A percentile compares a stretch with the other conserved stretches of the same genome.
Conservation (phyloP, 1,140 invertebrate genomes). For the Wiebesia pumilae region DNA sequence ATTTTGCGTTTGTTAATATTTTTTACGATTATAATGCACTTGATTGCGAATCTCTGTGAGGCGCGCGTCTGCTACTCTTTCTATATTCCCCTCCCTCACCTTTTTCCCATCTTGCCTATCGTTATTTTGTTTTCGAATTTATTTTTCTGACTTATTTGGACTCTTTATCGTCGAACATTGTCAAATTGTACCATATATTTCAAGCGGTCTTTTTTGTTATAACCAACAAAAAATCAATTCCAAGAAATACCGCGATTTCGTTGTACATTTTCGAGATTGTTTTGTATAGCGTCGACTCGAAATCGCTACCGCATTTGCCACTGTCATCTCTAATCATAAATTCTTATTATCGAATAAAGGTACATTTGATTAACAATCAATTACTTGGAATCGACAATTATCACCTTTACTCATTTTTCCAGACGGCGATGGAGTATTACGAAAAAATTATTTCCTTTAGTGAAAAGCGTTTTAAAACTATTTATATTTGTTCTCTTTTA, state of each 20-base stretch:
- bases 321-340: slow-evolving; percentile 38
- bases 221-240: slow-evolving; percentile 17
- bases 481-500: slow-evolving; percentile 37
- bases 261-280: slow-evolving; percentile 44
- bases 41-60: slow-evolving; percentile 37
- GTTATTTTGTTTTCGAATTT: slow-evolving; percentile 40
- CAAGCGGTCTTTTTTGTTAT: slow-evolving; percentile 40
- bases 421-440: slow-evolving; percentile 3
- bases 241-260: slow-evolving; percentile 23
- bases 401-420: slow-evolving; percentile 38
- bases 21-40: slow-evolving; percentile 42
- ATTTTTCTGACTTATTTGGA: slow-evolving; percentile 38
- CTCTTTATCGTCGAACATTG: slow-evolving; percentile 20
- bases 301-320: slow-evolving; percentile 35
- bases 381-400: slow-evolving; percentile 32
- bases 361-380: slow-evolving; percentile 48
- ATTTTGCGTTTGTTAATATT: slow-evolving; percentile 46
- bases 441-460: slow-evolving; percentile 13
- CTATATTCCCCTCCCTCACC: neutral
- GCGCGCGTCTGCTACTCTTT: neutral
- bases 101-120: neutral
- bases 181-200: slow-evolving; percentile 39
- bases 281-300: slow-evolving; percentile 40
- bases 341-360: slow-evolving; percentile 48
- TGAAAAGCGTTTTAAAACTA: slow-evolving; percentile 15